Evolutionary conservation across 2,797 vertebrate species (phyloP).

Genomic region (Mormyrops attenuatus): DNA sequence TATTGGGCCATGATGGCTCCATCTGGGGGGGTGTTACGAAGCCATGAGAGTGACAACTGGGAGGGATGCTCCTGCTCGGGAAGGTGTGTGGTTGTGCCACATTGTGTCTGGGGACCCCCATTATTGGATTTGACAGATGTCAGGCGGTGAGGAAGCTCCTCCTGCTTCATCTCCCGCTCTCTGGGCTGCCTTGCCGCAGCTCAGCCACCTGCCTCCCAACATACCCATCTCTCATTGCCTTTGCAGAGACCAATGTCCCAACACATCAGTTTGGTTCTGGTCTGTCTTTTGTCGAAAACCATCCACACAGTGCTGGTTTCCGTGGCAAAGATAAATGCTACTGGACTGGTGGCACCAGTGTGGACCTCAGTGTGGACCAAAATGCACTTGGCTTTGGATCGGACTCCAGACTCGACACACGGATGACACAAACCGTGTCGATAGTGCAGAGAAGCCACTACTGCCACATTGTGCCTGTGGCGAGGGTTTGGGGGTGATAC

Average conservation of each 20-base stretch:
- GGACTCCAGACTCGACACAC: neutral
- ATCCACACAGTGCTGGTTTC: neutral
- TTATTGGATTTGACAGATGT: neutral
- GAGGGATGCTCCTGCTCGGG: neutral
- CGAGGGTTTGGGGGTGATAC: neutral
- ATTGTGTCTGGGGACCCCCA: neutral
- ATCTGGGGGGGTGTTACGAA: neutral
- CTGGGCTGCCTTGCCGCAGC: neutral
- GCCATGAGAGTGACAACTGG: neutral
- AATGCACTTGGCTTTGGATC: neutral
- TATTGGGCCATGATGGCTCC: neutral
- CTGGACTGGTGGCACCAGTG: neutral
- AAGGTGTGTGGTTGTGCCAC: neutral
- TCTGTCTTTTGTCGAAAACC: neutral
- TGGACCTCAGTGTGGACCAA: neutral
- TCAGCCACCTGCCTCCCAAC: neutral
- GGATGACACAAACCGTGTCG: neutral
- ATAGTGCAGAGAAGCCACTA: neutral
- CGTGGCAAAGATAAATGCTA: neutral
- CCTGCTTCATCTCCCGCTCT: neutral
- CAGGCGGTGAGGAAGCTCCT: neutral
- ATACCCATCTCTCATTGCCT: neutral
- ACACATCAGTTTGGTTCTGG: neutral
- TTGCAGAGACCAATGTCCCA: neutral
- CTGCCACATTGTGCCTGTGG: neutral